These are phyloP conservation scores for Bovichtus diacanthus DNA, from an alignment of 2,797 vertebrate genomes.

Conservation along the genomic window DNA sequence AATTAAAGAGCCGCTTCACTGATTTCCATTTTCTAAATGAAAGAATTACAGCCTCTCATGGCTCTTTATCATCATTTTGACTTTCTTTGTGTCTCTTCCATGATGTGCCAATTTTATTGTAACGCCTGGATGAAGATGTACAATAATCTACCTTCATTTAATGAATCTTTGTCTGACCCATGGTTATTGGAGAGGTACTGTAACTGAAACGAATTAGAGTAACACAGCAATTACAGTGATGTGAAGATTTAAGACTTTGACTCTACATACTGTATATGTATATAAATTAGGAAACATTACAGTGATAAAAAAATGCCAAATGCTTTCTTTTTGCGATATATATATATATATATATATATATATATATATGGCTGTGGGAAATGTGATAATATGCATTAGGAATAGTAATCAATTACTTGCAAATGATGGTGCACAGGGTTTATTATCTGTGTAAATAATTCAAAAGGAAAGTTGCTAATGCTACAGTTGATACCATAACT, in stretches of 20 bases:
- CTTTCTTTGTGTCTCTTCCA: conserved; percentile 51
- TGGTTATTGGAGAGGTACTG: conserved; percentile 54
- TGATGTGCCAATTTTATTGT: conserved; percentile 58
- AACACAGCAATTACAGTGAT: conserved; percentile 28
- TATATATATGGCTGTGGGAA: conserved; percentile 20
- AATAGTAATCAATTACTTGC: conserved; percentile 39
- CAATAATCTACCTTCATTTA: conserved; percentile 74
- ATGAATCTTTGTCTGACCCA: conserved; percentile 61
- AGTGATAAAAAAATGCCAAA: conserved; percentile 31
- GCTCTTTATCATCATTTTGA: conserved; percentile 79
- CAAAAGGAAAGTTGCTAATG: not conserved
- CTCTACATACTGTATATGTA: not conserved
- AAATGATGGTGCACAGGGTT: conserved; percentile 8
- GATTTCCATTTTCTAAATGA: conserved; percentile 83
- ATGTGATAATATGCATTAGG: conserved; percentile 33
- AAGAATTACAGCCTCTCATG: conserved; percentile 78
- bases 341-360: conserved; percentile 27
- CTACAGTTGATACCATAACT: not conserved
- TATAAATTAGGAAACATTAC: conserved; percentile 28
- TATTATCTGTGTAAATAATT: conserved; percentile 14
- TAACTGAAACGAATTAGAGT: conserved; percentile 37
- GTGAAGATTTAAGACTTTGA: conserved; percentile 28
- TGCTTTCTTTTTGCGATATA: conserved; percentile 45
- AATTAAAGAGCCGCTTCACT: conserved; percentile 84
- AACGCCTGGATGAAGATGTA: conserved; percentile 60